Conservation (phyloP, 23 tunicate genomes). For the Ascidia mentula region DNA sequence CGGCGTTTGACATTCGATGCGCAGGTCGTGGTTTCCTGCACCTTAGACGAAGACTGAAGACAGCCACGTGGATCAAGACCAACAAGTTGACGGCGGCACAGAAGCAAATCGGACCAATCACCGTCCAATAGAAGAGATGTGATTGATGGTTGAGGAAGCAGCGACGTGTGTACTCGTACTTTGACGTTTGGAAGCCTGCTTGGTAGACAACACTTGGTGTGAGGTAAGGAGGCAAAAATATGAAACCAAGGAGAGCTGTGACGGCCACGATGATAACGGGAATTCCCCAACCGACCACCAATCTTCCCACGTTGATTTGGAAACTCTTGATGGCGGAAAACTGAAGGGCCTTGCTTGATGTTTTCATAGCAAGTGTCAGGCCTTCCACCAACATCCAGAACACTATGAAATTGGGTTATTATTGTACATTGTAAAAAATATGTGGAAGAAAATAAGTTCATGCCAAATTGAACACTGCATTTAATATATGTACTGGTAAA, state of each 20-base stretch:
- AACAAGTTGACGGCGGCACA: neutral
- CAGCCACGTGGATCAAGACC: neutral
- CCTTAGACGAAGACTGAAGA: neutral
- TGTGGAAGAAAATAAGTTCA: too few relatives aligned
- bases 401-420: neutral
- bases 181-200: neutral
- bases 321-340: neutral
- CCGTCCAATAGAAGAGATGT: constrained; percentile 5
- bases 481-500: too few relatives aligned
- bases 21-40: neutral
- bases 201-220: neutral
- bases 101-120: neutral
- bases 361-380: constrained; percentile 13
- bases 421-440: too few relatives aligned
- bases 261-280: neutral
- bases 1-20: neutral
- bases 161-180: neutral
- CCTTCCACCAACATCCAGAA: constrained; percentile 22
- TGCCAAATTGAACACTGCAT: too few relatives aligned
- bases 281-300: neutral
- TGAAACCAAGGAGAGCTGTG: neutral
- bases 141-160: neutral
- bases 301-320: constrained; percentile 2
- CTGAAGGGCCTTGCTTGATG: constrained; percentile 4
- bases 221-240: neutral